phyloP scores from a whole-genome alignment of 2,113 vertebrate genomes.

The Heterocephalus glaber region DNA sequence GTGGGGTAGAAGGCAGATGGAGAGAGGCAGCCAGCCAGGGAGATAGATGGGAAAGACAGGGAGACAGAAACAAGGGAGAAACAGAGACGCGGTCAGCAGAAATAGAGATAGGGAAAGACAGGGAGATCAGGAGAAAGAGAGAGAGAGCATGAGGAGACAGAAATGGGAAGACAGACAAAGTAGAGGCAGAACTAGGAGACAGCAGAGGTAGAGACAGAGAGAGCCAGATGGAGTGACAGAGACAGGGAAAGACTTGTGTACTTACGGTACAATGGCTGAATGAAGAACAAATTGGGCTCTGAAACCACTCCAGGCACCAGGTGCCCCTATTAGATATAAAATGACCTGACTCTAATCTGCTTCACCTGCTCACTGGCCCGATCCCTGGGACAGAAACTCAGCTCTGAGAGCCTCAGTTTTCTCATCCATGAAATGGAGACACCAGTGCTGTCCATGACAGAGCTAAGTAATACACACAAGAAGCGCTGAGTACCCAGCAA shows the following conservation, averaged over 20 bases:
- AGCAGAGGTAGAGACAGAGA: not conserved
- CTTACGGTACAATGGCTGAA: not conserved
- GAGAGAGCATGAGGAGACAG: not conserved
- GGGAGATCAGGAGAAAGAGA: not conserved
- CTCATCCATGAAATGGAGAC: not conserved
- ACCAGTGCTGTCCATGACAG: not conserved
- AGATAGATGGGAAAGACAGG: not conserved
- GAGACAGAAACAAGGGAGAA: not conserved
- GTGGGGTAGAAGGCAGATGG: not conserved
- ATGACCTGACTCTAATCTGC: not conserved
- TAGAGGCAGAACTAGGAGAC: not conserved
- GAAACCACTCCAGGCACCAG: not conserved
- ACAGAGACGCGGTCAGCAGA: not conserved
- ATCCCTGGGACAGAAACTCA: not conserved
- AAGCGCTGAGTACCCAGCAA: not conserved
- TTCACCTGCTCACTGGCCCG: not conserved
- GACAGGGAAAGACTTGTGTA: not conserved
- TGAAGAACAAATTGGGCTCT: not conserved
- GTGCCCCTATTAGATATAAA: not conserved
- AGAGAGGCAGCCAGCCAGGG: not conserved
- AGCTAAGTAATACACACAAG: not conserved
- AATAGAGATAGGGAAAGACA: not conserved
- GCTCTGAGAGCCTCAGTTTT: not conserved
- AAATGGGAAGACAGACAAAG: not conserved
- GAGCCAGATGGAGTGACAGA: not conserved